Base-by-base conservation (phyloP, 2,113 vertebrate species). In the Pachyramphus minor region DNA sequence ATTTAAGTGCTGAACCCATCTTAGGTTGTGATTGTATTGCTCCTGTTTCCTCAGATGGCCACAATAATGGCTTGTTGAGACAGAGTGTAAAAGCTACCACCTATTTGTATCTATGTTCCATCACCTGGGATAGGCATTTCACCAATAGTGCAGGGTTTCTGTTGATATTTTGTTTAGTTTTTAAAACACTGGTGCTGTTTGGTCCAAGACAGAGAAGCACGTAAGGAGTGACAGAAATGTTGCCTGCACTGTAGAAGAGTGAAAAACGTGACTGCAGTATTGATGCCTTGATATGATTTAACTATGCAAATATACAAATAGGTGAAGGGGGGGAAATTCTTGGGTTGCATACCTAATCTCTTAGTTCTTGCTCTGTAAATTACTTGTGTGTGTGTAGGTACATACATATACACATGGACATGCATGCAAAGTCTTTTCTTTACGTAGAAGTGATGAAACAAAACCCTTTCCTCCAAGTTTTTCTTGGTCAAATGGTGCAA, bases 171-270 rank as follows among this genome's bases (percentile, higher is more conserved):
- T 89, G n/a, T 93, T 79, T 68, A 2, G 1, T 82, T 92, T 84
- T 93, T 67, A 71, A 78, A 95, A 80, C 77, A 95, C 55, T 93
- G 96, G 96, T 96, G 96, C 96, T 96, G 87, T 89, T 90, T 55
- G 45, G 75, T 96, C 62, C 39, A 45, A 89, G 92, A 73, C 44
- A 87, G 92, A 93, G 71, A 58, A 72, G 62, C 1, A 0, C 62
- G n/a, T 87, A 88, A 81, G 72, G 60, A 93, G 66, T 71, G 63
- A 84, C 64, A 60, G 86, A 56, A 39, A 74, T 66, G 59, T 82
- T 90, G 69, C 67, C 94, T 96, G 92, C 79, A 66, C 91, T 39
- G 25, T 80, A 62, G 71, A 81, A 92, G 78, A 90, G n/a, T 78
- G 88, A 80, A 86, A 90, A 87, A 93, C 2, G 5, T 84, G 88